A percentile compares a stretch with the other conserved stretches of the same genome.
Evolutionary conservation across 2,797 vertebrate genomes (phyloP).

Genomic region (Sebastes wilsoni): DNA sequence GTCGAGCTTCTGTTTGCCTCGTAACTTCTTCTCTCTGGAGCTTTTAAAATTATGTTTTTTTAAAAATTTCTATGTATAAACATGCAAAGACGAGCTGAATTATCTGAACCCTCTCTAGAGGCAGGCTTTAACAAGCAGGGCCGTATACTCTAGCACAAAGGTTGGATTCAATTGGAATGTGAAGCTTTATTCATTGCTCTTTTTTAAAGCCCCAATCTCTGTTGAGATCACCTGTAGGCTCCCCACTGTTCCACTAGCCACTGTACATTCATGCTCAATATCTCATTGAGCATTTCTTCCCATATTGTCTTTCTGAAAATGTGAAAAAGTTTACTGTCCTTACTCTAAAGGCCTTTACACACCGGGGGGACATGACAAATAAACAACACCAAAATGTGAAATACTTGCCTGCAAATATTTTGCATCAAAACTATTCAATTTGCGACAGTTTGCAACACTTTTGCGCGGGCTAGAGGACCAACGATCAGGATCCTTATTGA

Average conservation of each 20-base stretch:
- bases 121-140: slow-evolving; percentile 14
- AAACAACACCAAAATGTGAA: not conserved
- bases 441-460: not conserved
- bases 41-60: slow-evolving; percentile 40
- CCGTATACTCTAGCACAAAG: slow-evolving; percentile 3
- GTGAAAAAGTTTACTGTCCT: not conserved
- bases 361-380: not conserved
- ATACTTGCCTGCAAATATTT: not conserved
- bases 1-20: slow-evolving; percentile 70
- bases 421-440: not conserved
- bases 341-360: not conserved
- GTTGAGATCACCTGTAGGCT: not conserved
- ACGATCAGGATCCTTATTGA: no score
- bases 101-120: slow-evolving; percentile 24
- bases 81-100: slow-evolving; percentile 18
- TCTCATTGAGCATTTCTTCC: not conserved
- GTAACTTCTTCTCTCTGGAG: slow-evolving; percentile 49
- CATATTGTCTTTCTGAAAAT: not conserved
- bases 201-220: slow-evolving; percentile 51
- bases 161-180: slow-evolving; percentile 44
- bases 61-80: slow-evolving; percentile 51
- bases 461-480: not conserved
- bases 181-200: slow-evolving; percentile 38
- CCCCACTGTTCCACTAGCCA: not conserved
- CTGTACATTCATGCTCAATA: not conserved